Conservation (phyloP, 2,888 invertebrate genomes). For the Linnaemya vulpina region DNA sequence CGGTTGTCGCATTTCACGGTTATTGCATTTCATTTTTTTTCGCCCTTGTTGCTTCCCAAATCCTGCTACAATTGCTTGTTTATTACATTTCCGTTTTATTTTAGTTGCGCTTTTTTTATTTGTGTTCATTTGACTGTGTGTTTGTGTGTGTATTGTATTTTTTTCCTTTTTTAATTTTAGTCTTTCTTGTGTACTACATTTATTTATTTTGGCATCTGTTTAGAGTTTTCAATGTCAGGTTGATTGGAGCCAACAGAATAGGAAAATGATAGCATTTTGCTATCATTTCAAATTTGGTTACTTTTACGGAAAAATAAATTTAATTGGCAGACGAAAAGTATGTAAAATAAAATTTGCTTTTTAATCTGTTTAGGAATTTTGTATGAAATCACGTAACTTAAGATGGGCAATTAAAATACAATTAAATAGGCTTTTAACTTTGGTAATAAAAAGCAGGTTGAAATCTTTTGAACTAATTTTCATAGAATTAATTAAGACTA, state of each 20-base stretch:
- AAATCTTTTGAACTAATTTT: too few relatives aligned
- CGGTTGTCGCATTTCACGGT: constrained; percentile 71
- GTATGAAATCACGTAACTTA: too few relatives aligned
- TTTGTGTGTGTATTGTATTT: not conserved
- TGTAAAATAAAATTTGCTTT: not conserved
- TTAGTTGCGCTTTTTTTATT: not conserved
- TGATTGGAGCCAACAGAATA: constrained; percentile 50
- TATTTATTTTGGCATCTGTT: constrained; percentile 65
- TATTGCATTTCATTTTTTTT: constrained; percentile 66
- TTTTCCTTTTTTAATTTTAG: not conserved
- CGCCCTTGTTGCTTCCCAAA: constrained; percentile 31
- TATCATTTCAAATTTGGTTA: not conserved
- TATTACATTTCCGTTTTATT: constrained; percentile 63
- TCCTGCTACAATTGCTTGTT: constrained; percentile 57
- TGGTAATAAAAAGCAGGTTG: too few relatives aligned
- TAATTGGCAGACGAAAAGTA: not conserved
- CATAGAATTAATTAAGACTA: too few relatives aligned
- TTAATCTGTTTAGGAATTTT: not conserved
- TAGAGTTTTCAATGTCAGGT: constrained; percentile 61
- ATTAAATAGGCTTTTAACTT: too few relatives aligned
- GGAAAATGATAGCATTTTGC: not conserved
- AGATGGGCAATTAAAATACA: too few relatives aligned
- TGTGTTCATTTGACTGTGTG: too few relatives aligned
- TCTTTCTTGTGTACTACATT: constrained; percentile 5
- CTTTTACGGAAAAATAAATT: not conserved